Conservation (phyloP, 1,140 invertebrate genomes). For the Radopholus similis region DNA sequence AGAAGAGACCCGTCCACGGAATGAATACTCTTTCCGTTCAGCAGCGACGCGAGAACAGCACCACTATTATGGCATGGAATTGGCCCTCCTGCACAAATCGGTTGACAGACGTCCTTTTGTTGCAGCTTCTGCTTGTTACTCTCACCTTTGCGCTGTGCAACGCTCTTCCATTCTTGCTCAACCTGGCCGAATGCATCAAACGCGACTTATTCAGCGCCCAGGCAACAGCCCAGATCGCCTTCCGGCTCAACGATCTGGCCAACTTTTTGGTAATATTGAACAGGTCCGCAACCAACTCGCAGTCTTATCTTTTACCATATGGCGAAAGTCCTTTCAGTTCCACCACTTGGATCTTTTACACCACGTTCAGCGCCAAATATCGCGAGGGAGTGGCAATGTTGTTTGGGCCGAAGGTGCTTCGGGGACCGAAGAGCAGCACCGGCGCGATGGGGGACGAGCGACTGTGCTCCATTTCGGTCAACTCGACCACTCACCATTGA, state of each 20-base stretch:
- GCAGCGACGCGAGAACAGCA: constrained; percentile 54
- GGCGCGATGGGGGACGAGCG: too few relatives aligned
- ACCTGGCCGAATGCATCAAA: constrained; percentile 51
- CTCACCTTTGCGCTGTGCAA: constrained; percentile 53
- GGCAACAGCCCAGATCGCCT: constrained; percentile 43
- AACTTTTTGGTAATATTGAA: constrained; percentile 50
- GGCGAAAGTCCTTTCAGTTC: constrained; percentile 21
- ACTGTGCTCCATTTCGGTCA: too few relatives aligned
- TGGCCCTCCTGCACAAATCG: neutral
- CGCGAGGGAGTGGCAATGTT: constrained; percentile 24
- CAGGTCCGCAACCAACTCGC: neutral
- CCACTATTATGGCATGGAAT: constrained; percentile 40
- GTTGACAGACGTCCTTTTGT: neutral
- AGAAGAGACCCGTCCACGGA: too few relatives aligned
- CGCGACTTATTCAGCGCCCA: constrained; percentile 47
- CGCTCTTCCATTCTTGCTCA: constrained; percentile 50
- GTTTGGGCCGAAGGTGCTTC: too few relatives aligned
- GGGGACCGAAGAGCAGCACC: too few relatives aligned
- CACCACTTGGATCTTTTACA: constrained; percentile 39
- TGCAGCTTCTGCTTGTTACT: constrained; percentile 43
- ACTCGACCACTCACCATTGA: too few relatives aligned
- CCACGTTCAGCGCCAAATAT: constrained; percentile 38
- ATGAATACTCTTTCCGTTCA: constrained; percentile 23
- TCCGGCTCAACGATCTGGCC: constrained; percentile 50
- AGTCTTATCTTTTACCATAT: neutral